Base-by-base conservation (phyloP, 2,888 invertebrate species). In the Crematogaster levior region DNA sequence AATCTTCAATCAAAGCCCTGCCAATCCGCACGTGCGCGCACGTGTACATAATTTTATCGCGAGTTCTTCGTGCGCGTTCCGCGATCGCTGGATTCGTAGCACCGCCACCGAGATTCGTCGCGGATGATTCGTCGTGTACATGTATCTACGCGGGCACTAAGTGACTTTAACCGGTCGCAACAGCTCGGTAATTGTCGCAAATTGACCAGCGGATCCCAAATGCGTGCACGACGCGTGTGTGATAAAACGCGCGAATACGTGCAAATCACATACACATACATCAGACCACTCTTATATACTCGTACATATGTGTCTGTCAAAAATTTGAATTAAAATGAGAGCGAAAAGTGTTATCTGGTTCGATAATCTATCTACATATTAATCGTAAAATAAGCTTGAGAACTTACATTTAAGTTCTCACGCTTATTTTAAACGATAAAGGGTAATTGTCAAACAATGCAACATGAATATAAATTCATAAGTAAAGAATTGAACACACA, bases 181-280 rank as follows among this genome's bases (percentile, higher is more conserved):
- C 91, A 83, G 89, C 89, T 87, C 75, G 87, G 91, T 92, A 92
- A 92, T 92, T 90, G 90, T 73, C 70, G 84, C 87, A 89, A 92
- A 92, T 92, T 92, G 91, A 91, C 90, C 86, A 85, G 88, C 87
- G 85, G 87, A 79, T 85, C 90, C 87, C 83, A 88, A 89, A 89
- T 83, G 81, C 66, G 73, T 58, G 72, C 61, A 51, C 12, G 43
- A 72, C 30, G 60, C 15, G 46, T 15, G 53, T 63, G 75, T 27
- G 37, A 34, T 53, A 27, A 21, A 21, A 7, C 60, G 27, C 34
- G n/a, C 72, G 48, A 24, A 43, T 15, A 2, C 63, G 86, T 63
- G 73, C 43, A 73, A 88, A 88, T 88, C 86, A 68, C 81, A 65
- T 46, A 74, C 46, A n/a, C 21, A 66, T 37, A 43, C 51, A 43